phyloP scores from a whole-genome alignment of 2,797 vertebrate genomes.

The Sebastes nivosus region DNA sequence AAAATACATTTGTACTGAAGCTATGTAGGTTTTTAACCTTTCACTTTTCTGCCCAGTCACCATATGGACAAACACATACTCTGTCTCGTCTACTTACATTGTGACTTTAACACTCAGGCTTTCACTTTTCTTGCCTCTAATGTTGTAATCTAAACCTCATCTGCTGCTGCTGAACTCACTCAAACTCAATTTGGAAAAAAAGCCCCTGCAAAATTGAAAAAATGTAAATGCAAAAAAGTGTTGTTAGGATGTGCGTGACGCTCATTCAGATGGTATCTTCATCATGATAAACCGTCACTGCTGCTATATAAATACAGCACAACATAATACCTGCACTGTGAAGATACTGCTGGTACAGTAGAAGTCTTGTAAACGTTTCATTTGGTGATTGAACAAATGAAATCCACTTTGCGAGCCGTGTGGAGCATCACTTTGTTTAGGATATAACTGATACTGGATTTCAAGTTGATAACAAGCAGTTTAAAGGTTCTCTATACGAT shows the following conservation, averaged over 20 bases:
- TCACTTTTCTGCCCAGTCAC: background rate
- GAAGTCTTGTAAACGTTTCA: background rate
- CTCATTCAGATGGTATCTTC: background rate
- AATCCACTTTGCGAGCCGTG: background rate
- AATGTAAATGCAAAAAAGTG: background rate
- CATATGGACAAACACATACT: background rate
- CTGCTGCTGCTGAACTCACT: background rate
- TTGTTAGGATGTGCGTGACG: background rate
- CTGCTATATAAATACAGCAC: background rate
- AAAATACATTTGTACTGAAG: background rate
- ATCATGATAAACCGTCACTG: background rate
- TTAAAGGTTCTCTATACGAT: background rate
- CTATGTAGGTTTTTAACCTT: background rate
- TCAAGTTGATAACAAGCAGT: background rate
- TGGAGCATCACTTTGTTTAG: background rate
- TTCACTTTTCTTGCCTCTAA: background rate
- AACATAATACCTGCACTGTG: background rate
- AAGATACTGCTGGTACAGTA: background rate
- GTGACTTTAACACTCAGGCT: background rate
- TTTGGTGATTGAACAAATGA: background rate
- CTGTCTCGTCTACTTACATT: background rate
- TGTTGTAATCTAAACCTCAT: background rate
- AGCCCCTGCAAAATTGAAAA: background rate
- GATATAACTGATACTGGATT: background rate
- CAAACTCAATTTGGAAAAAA: background rate